Percentiles rank a stretch among this genome's conserved stretches.
Evolutionary conservation across 2,888 invertebrate genomes (phyloP).

Genomic region (Tachina fera): DNA sequence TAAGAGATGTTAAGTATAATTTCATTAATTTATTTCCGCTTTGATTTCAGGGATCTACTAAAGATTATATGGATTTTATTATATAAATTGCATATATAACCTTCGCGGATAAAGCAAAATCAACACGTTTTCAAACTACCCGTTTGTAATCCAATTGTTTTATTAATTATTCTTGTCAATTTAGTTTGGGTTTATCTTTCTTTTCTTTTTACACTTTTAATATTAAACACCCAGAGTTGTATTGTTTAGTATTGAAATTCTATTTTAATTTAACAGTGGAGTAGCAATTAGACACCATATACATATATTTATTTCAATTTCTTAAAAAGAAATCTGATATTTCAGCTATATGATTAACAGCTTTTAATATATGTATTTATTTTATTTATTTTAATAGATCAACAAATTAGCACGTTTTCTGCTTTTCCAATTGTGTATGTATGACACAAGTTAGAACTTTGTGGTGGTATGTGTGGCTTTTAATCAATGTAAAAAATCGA

Average conservation of each 20-base stretch:
- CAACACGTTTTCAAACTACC: constrained; percentile 32
- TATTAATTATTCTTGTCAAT: constrained; percentile 29
- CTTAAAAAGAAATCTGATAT: background rate
- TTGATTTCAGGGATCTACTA: background rate
- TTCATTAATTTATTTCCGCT: constrained; percentile 20
- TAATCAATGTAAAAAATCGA: constrained; percentile 79
- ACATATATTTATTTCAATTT: background rate
- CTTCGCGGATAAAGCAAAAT: constrained; percentile 32
- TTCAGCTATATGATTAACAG: background rate
- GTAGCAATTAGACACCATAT: constrained; percentile 22
- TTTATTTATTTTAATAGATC: constrained; percentile 16
- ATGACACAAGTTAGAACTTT: constrained; percentile 18
- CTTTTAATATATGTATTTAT: background rate
- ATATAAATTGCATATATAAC: constrained; percentile 13
- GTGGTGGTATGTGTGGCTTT: constrained; percentile 46
- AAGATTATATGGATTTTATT: background rate
- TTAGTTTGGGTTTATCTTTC: constrained; percentile 33
- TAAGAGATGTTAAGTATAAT: constrained; percentile 5
- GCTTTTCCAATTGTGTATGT: constrained; percentile 14
- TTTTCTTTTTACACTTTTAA: constrained; percentile 16
- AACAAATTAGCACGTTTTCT: constrained; percentile 50
- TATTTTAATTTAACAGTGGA: background rate
- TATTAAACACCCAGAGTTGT: constrained; percentile 63
- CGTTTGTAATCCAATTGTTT: constrained; percentile 60
- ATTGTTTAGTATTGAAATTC: constrained; percentile 50